Percentiles rank a stretch among this genome's conserved stretches.
These are phyloP conservation scores for Endomychus coccineus DNA, from an alignment of 2,888 invertebrate species.

Conservation along the genomic window DNA sequence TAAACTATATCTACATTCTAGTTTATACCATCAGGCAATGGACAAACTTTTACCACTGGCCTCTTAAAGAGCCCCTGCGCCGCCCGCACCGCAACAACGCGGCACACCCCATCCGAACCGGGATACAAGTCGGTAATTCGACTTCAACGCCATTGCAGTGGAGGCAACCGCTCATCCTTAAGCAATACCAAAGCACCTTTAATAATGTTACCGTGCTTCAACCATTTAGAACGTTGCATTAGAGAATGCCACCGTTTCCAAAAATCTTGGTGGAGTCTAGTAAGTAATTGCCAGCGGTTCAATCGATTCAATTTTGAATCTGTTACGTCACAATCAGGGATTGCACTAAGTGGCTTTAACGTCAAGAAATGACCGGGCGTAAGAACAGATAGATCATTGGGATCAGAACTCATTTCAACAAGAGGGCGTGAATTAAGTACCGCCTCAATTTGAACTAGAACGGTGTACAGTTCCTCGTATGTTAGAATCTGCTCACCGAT, in stretches of 20 bases:
- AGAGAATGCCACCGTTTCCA: conserved; percentile 7
- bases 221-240: too few species aligned
- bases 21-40: too few species aligned
- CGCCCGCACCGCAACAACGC: too few species aligned
- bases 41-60: too few species aligned
- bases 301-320: conserved; percentile 5
- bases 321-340: conserved; percentile 14
- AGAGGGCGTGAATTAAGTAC: conserved; percentile 32
- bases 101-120: too few species aligned
- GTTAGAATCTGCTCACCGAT: conserved; percentile 24
- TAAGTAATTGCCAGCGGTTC: conserved; percentile 4
- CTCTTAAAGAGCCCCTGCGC: too few species aligned
- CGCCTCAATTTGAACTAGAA: conserved; percentile 28
- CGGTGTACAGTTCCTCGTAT: conserved; percentile 30
- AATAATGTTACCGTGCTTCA: too few species aligned
- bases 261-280: conserved; percentile 3
- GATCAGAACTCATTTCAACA: conserved; percentile 21
- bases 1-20: too few species aligned
- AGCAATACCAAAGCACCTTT: too few species aligned
- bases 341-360: conserved; percentile 10
- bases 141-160: too few species aligned
- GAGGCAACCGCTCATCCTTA: too few species aligned
- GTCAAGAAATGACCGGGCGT: conserved; percentile 27
- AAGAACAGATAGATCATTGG: conserved; percentile 20
- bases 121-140: too few species aligned